phyloP scores from a whole-genome alignment of 2,113 vertebrate species.

The Plecotus auritus region DNA sequence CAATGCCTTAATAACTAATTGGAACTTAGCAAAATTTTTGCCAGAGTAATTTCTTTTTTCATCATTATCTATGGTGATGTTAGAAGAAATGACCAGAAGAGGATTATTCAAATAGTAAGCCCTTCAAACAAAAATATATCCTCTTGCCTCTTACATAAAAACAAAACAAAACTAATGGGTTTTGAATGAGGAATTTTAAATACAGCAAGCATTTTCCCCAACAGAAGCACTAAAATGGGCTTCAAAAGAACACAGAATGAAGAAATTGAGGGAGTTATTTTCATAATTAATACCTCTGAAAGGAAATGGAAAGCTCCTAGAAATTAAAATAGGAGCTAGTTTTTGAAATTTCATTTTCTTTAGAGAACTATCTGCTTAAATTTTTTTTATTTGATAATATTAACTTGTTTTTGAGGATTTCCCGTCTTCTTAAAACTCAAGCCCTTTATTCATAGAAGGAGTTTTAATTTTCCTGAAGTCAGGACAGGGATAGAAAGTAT shows the following conservation, averaged over 20 bases:
- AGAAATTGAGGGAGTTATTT: neutral
- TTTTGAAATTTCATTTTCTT: slow-evolving; percentile 8
- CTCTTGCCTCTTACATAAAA: neutral
- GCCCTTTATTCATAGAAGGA: neutral
- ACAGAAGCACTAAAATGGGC: neutral
- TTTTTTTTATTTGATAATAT: neutral
- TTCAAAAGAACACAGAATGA: neutral
- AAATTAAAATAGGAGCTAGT: neutral
- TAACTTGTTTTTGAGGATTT: neutral
- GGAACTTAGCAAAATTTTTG: slow-evolving; percentile 1
- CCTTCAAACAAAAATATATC: neutral
- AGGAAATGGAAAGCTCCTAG: neutral
- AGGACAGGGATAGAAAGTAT: neutral
- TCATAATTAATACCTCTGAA: neutral
- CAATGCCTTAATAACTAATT: neutral
- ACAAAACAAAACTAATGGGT: neutral
- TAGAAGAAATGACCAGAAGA: neutral
- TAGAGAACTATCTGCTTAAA: neutral
- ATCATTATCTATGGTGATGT: neutral
- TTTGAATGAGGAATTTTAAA: slow-evolving; percentile 16
- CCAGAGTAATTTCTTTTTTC: neutral
- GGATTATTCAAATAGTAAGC: slow-evolving; percentile 23
- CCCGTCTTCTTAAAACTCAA: neutral
- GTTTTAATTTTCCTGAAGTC: neutral
- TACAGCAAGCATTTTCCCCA: neutral